phyloP scores from a whole-genome alignment of 2,888 invertebrate genomes.

The Venustoraphidia nigricollis region DNA sequence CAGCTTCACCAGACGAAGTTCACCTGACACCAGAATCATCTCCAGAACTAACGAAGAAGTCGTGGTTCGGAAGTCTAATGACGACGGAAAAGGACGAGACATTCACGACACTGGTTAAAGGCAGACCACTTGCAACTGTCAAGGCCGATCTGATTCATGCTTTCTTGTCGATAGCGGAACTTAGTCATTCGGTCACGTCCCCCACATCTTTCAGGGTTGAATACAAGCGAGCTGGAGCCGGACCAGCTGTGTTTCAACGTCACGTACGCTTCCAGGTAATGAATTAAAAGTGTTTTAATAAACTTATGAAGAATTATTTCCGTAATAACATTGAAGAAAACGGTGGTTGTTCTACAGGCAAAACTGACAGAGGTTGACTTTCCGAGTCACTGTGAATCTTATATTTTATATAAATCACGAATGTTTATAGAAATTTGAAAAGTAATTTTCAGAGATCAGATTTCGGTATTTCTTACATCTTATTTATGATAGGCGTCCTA shows the following conservation, averaged over 20 bases:
- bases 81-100: constrained; percentile 96
- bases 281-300: no score
- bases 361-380: no score
- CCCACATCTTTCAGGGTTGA: constrained; percentile 97
- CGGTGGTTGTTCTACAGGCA: no score
- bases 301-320: no score
- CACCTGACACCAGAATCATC: constrained; percentile 91
- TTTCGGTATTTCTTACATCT: no score
- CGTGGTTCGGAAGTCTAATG: constrained; percentile 97
- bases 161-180: constrained; percentile 91
- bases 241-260: constrained; percentile 90
- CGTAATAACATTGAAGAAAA: no score
- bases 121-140: constrained; percentile 89
- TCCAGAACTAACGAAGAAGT: constrained; percentile 91
- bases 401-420: no score
- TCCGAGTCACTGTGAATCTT: no score
- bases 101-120: constrained; percentile 90
- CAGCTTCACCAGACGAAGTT: constrained; percentile 78
- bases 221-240: constrained; percentile 87
- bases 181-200: constrained; percentile 94
- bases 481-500: no score
- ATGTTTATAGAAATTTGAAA: no score
- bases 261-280: constrained; percentile 78
- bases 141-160: constrained; percentile 98
- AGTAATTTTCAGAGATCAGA: no score